Evolutionary conservation across 2,888 invertebrate genomes (phyloP).

Genomic region (Geotrupes spiniger): DNA sequence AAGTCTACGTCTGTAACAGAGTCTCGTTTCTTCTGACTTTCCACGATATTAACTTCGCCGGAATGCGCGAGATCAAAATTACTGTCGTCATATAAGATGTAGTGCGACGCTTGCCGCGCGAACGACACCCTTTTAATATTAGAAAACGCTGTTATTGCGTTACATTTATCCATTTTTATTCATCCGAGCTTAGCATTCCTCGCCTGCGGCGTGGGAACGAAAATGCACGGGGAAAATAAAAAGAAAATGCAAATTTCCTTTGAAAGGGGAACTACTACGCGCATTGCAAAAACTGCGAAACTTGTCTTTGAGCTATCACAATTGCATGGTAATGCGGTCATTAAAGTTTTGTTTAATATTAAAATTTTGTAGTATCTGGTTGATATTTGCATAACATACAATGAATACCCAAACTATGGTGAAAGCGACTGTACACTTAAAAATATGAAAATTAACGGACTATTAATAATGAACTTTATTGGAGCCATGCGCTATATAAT

Average conservation of each 20-base stretch:
- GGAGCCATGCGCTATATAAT: too few species aligned
- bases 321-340: conserved; percentile 11
- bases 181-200: too few species aligned
- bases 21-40: conserved; percentile 24
- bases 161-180: conserved; percentile 16
- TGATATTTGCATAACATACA: too few species aligned
- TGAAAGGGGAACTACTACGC: conserved; percentile 10
- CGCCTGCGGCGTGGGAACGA: too few species aligned
- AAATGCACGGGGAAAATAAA: too few species aligned
- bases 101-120: conserved; percentile 21
- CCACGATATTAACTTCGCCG: conserved; percentile 22
- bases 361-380: background rate
- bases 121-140: conserved; percentile 25
- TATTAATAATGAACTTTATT: too few species aligned
- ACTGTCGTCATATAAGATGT: conserved; percentile 23
- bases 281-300: conserved; percentile 10
- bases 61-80: conserved; percentile 24
- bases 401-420: too few species aligned
- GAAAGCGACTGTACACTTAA: too few species aligned
- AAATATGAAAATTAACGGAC: too few species aligned
- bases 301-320: conserved; percentile 13
- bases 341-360: conserved; percentile 1
- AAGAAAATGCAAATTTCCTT: conserved; percentile 17
- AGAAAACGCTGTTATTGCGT: conserved; percentile 22
- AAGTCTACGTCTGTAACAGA: conserved; percentile 21